Conservation (phyloP, 2,888 invertebrate genomes). For the Melinaea menophilus region DNA sequence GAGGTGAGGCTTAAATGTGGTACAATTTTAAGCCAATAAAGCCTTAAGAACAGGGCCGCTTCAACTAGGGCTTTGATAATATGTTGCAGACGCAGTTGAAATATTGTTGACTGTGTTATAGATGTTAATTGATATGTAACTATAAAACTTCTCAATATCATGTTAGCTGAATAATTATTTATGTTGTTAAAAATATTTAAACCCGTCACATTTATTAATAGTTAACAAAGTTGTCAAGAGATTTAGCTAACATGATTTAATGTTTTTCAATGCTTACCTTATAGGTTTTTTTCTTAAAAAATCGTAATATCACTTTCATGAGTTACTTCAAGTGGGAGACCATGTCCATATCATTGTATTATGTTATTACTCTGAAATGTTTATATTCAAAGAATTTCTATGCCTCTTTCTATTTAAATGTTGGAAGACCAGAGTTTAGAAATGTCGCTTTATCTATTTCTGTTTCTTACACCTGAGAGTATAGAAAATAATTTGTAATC, state of each 20-base stretch:
- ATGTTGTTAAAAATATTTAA: neutral
- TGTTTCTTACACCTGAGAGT: neutral
- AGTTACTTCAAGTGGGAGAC: slow-evolving; percentile 31
- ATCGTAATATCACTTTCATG: slow-evolving; percentile 25
- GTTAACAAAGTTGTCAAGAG: neutral
- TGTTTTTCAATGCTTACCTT: slow-evolving; percentile 24
- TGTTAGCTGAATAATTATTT: slow-evolving; percentile 18
- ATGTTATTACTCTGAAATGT: slow-evolving; percentile 20
- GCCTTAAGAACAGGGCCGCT: slow-evolving; percentile 61
- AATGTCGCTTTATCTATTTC: slow-evolving; percentile 17
- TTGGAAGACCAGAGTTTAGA: slow-evolving; percentile 19
- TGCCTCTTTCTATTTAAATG: slow-evolving; percentile 19
- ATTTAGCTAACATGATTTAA: slow-evolving; percentile 19
- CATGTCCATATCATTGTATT: slow-evolving; percentile 27
- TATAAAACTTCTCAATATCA: slow-evolving; percentile 17
- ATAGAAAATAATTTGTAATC: neutral
- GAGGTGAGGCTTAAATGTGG: slow-evolving; percentile 54
- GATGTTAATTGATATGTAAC: slow-evolving; percentile 20
- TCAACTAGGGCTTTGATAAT: slow-evolving; percentile 50
- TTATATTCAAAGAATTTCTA: slow-evolving; percentile 11
- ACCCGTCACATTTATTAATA: neutral
- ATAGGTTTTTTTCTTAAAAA: slow-evolving; percentile 17
- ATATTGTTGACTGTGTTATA: slow-evolving; percentile 21
- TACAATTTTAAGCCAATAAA: slow-evolving; percentile 61
- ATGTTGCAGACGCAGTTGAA: slow-evolving; percentile 36